Percentiles rank a stretch among this genome's conserved stretches.
phyloP scores from a whole-genome alignment of 2,888 invertebrate genomes.

The Agonopterix subpropinquella region DNA sequence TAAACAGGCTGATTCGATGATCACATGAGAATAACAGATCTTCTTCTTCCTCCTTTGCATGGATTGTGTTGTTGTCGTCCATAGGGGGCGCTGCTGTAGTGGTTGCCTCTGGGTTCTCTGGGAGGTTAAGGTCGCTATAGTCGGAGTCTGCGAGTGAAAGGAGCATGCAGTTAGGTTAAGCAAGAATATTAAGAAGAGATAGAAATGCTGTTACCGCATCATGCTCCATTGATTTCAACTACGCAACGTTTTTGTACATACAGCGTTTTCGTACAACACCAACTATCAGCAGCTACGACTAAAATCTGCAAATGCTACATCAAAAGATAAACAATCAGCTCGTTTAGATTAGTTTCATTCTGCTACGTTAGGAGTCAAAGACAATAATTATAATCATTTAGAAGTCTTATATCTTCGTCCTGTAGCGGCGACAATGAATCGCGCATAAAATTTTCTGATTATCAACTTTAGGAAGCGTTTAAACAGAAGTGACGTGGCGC shows the following conservation, averaged over 20 bases:
- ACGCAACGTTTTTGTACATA: no score
- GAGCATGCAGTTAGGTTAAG: slow-evolving; percentile 55
- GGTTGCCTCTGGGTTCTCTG: slow-evolving; percentile 29
- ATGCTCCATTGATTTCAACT: not conserved
- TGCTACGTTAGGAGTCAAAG: no score
- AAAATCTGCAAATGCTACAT: not conserved
- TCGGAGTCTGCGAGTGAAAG: slow-evolving; percentile 44
- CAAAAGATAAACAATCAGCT: not conserved
- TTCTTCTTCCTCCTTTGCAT: slow-evolving; percentile 55
- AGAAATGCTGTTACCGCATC: slow-evolving; percentile 4
- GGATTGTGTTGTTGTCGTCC: slow-evolving; percentile 32
- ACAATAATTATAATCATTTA: no score
- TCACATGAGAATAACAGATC: slow-evolving; percentile 80
- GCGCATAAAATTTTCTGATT: no score
- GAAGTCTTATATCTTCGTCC: no score
- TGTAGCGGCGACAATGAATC: no score
- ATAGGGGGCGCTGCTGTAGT: slow-evolving; percentile 28
- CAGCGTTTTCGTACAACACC: no score
- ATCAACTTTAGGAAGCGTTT: no score
- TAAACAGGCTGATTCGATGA: slow-evolving; percentile 81
- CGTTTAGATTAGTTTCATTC: no score
- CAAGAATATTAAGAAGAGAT: slow-evolving; percentile 41
- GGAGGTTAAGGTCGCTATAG: slow-evolving; percentile 30
- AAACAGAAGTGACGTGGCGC: no score
- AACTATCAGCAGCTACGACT: not conserved